Evolutionary conservation across 2,113 vertebrate species (phyloP).

Genomic region (Trogon melanurus): DNA sequence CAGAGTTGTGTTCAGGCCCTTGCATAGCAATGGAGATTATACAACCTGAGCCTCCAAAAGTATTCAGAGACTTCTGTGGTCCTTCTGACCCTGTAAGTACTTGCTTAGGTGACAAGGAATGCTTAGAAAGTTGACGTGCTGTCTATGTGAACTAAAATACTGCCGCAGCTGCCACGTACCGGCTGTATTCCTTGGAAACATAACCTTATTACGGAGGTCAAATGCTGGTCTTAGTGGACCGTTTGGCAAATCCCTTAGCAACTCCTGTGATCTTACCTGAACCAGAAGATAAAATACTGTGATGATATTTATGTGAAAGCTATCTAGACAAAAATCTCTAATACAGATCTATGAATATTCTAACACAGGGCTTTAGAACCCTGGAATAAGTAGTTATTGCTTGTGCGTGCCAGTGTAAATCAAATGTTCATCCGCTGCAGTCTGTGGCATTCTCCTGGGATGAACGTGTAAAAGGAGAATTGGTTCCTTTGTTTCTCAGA

Average conservation of each 20-base stretch:
- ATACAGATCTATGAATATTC: background rate
- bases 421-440: background rate
- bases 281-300: background rate
- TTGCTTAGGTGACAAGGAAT: background rate
- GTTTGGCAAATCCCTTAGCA: background rate
- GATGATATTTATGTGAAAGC: background rate
- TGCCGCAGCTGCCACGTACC: background rate
- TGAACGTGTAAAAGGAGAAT: background rate
- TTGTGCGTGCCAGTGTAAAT: background rate
- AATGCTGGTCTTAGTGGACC: background rate
- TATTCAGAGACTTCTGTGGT: constrained; percentile 92
- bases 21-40: constrained; percentile 91
- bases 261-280: background rate
- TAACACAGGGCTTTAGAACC: background rate
- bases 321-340: background rate
- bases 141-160: background rate
- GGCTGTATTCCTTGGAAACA: background rate
- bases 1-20: constrained; percentile 89
- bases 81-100: constrained; percentile 94
- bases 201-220: background rate
- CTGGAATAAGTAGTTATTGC: background rate
- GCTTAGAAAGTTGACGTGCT: background rate
- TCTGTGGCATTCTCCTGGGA: background rate
- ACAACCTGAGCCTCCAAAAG: constrained; percentile 74
- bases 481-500: background rate